Conservation (phyloP, 2,888 invertebrate species). For the Epinotia bilunana region DNA sequence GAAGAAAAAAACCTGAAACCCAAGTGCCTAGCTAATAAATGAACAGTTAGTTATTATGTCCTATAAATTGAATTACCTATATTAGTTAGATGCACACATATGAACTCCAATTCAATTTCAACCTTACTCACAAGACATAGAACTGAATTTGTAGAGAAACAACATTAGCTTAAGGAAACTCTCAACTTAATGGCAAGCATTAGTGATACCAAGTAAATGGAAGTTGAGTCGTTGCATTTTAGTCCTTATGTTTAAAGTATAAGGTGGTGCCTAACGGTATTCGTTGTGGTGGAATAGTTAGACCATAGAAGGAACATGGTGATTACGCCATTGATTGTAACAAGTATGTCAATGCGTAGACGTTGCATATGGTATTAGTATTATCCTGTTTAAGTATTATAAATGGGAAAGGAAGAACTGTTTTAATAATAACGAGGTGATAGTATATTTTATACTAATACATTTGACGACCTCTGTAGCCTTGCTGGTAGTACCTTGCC, state of each 20-base stretch:
- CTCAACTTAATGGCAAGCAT: slow-evolving; percentile 18
- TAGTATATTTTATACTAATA: too few relatives aligned
- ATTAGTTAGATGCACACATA: slow-evolving; percentile 17
- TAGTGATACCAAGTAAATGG: slow-evolving; percentile 5
- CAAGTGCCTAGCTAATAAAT: slow-evolving; percentile 27
- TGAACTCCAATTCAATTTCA: background rate
- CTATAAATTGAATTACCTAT: slow-evolving; percentile 37
- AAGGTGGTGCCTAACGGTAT: background rate
- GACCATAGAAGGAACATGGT: background rate
- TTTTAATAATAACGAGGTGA: too few relatives aligned
- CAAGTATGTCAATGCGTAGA: slow-evolving; percentile 25
- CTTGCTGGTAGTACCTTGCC: too few relatives aligned
- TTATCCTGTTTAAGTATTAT: background rate
- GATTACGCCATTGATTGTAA: slow-evolving; percentile 22
- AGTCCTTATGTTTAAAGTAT: background rate
- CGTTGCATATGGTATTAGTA: background rate
- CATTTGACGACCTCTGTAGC: too few relatives aligned
- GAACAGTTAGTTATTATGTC: slow-evolving; percentile 31
- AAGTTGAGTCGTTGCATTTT: slow-evolving; percentile 8
- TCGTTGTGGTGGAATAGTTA: slow-evolving; percentile 8
- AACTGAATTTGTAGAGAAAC: background rate
- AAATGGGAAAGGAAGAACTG: background rate
- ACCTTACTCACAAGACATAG: background rate
- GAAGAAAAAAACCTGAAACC: slow-evolving; percentile 11
- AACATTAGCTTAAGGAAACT: slow-evolving; percentile 5